These are phyloP conservation scores for Halichoerus grypus DNA, from an alignment of 2,113 vertebrate genomes.

Conservation along the genomic window DNA sequence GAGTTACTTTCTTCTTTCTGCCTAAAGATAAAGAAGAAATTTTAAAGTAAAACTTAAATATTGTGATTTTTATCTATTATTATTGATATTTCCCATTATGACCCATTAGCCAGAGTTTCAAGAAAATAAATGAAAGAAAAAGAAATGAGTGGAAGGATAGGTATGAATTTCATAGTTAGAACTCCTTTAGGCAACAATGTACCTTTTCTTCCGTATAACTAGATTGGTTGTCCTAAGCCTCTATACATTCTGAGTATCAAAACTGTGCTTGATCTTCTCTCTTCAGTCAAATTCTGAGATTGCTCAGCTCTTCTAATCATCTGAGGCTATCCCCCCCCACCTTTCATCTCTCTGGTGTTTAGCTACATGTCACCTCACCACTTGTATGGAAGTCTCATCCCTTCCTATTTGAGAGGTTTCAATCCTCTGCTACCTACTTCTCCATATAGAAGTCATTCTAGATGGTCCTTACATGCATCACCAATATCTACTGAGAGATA, in stretches of 20 bases:
- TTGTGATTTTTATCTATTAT: background rate
- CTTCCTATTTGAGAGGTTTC: background rate
- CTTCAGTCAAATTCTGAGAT: background rate
- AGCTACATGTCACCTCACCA: accelerated
- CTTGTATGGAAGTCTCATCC: background rate
- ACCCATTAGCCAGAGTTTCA: background rate
- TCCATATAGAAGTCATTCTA: accelerated
- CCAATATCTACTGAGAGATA: background rate
- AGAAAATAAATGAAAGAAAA: background rate
- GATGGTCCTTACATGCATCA: accelerated
- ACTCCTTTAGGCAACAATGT: accelerated
- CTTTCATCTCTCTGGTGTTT: background rate
- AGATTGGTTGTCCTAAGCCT: background rate
- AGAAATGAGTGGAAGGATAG: background rate
- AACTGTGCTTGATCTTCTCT: background rate
- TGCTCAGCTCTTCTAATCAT: background rate
- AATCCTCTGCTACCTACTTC: background rate
- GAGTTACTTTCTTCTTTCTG: background rate
- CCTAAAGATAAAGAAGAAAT: background rate
- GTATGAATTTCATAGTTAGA: background rate
- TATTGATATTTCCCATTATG: background rate
- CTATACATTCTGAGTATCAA: background rate
- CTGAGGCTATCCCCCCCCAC: too few species aligned
- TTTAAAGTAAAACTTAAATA: background rate
- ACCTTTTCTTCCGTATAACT: accelerated